A percentile compares a stretch with the other conserved stretches of the same genome.
Conservation (phyloP, 1,140 invertebrate species). For the Schlechtendalia chinensis region DNA sequence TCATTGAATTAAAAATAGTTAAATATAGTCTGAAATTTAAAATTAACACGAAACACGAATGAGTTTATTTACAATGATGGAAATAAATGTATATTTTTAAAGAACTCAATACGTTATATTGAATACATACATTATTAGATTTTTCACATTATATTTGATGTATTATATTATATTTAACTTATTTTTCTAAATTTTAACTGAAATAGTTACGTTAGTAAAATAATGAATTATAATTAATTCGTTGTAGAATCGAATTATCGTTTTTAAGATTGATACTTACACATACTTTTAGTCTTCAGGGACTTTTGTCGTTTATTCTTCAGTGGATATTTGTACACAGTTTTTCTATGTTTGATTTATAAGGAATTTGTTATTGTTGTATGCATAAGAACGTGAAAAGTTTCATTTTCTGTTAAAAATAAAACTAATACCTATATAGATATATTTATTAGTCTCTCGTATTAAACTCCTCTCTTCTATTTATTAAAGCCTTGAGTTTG, state of each 20-base stretch:
- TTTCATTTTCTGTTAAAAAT: neutral
- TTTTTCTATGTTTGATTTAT: neutral
- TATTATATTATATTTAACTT: too few species aligned
- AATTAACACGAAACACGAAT: too few species aligned
- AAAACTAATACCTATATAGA: neutral
- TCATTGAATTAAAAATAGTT: too few species aligned
- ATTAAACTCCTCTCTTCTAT: neutral
- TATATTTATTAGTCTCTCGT: neutral
- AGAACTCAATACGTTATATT: too few species aligned
- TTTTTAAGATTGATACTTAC: neutral
- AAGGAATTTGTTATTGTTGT: neutral
- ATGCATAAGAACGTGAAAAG: neutral
- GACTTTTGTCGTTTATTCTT: neutral
- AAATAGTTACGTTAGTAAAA: neutral
- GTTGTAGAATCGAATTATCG: neutral
- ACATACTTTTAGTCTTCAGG: neutral
- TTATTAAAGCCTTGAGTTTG: neutral
- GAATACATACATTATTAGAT: too few species aligned
- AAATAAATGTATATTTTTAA: too few species aligned
- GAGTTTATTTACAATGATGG: too few species aligned
- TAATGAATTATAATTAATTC: constrained; percentile 2
- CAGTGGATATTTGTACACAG: too few species aligned
- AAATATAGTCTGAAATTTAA: too few species aligned
- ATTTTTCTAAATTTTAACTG: too few species aligned
- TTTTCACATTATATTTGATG: too few species aligned